Evolutionary conservation across 92 coral and sea anemone genomes (phyloP).

Genomic region (Plumapathes pennacea): DNA sequence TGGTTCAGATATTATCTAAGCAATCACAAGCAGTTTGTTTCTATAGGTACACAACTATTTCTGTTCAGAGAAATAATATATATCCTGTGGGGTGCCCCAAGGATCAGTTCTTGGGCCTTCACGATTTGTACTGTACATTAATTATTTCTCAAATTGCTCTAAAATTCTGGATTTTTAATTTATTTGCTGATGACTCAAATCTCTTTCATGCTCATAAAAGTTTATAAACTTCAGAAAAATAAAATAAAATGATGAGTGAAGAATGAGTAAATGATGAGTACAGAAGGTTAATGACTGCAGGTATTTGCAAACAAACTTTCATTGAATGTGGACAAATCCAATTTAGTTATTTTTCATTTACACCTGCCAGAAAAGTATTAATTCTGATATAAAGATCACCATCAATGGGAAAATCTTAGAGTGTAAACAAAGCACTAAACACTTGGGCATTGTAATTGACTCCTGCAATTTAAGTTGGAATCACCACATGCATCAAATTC

Average conservation of each 20-base stretch:
- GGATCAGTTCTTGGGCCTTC: conserved; percentile 37
- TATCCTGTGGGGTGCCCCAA: conserved; percentile 35
- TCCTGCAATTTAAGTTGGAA: no score
- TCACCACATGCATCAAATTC: no score
- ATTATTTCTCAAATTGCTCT: conserved; percentile 24
- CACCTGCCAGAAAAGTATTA: no score
- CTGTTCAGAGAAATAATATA: not conserved
- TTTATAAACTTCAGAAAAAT: conserved; percentile 7
- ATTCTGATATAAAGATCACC: no score
- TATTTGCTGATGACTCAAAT: conserved; percentile 49
- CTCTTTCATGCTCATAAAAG: conserved; percentile 21
- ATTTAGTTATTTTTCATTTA: no score
- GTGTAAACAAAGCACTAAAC: no score
- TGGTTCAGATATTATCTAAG: not conserved
- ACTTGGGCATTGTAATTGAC: no score
- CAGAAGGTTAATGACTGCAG: conserved; percentile 9
- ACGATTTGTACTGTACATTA: conserved; percentile 17
- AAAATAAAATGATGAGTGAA: no score
- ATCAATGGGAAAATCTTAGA: no score
- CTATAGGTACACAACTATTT: conserved; percentile 4
- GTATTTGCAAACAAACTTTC: conserved; percentile 27
- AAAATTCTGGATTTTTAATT: conserved; percentile 15
- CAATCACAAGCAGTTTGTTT: not conserved
- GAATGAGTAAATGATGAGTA: conserved; percentile 18
- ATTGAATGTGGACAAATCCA: conserved; percentile 4